Percentiles rank a stretch among this genome's conserved stretches.
phyloP scores from a whole-genome alignment of 2,113 vertebrate genomes.

The Labrus mixtus region DNA sequence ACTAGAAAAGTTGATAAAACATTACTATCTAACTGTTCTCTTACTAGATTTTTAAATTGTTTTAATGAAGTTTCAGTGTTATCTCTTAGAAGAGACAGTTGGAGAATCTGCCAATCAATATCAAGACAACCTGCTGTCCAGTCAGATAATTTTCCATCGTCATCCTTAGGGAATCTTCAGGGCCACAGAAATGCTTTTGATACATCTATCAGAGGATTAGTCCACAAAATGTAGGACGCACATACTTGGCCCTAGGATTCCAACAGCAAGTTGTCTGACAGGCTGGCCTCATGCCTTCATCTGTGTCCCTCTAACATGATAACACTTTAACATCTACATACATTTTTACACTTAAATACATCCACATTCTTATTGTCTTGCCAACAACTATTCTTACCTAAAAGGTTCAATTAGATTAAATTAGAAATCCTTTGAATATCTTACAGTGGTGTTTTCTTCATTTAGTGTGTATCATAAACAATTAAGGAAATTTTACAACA shows the following conservation, averaged over 20 bases:
- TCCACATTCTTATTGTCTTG: background rate
- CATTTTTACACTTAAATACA: background rate
- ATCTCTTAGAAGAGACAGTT: conserved; percentile 45
- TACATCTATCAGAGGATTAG: too few relatives aligned
- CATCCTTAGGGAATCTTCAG: conserved; percentile 72
- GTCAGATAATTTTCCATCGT: conserved; percentile 74
- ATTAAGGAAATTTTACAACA: conserved; percentile 8
- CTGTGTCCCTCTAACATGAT: conserved; percentile 30
- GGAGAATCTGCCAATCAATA: conserved; percentile 49
- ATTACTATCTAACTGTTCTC: conserved; percentile 1
- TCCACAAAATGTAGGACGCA: too few relatives aligned
- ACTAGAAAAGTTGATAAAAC: background rate
- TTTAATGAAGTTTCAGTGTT: conserved; percentile 51
- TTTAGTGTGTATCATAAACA: conserved; percentile 28
- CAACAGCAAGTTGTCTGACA: conserved; percentile 51
- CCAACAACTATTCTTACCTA: background rate
- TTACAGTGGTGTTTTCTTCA: conserved; percentile 63
- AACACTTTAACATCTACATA: background rate
- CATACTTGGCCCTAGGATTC: conserved; percentile 40
- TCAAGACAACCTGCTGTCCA: conserved; percentile 57
- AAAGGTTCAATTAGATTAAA: conserved; percentile 16
- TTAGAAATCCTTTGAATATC: conserved; percentile 37
- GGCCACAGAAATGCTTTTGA: background rate
- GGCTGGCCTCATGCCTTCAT: conserved; percentile 69
- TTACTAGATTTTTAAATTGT: background rate